phyloP scores from a whole-genome alignment of 2,888 invertebrate species.

The Melanotus villosus region DNA sequence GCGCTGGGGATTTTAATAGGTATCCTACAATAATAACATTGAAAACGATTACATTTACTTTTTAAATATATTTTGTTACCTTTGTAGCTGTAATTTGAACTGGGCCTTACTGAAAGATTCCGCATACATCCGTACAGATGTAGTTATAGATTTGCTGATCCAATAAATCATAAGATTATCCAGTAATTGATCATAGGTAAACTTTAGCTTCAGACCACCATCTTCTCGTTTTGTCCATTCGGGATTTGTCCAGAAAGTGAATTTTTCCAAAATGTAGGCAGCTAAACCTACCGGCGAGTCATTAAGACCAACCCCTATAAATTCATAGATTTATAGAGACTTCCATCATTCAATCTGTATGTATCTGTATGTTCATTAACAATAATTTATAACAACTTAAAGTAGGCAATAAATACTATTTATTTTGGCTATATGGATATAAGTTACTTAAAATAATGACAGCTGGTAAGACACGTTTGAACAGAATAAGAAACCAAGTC shows the following conservation, averaged over 20 bases:
- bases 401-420: too few relatives aligned
- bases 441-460: too few relatives aligned
- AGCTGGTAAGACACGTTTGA: too few relatives aligned
- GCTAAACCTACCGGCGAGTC: slow-evolving; percentile 90
- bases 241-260: slow-evolving; percentile 80
- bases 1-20: slow-evolving; percentile 80
- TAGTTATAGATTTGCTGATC: slow-evolving; percentile 80
- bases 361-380: too few relatives aligned
- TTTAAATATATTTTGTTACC: slow-evolving; percentile 46
- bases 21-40: slow-evolving; percentile 56
- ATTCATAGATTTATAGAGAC: too few relatives aligned
- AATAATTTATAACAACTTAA: too few relatives aligned
- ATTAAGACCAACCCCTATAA: slow-evolving; percentile 78
- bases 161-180: slow-evolving; percentile 91
- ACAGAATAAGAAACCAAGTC: too few relatives aligned
- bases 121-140: slow-evolving; percentile 82
- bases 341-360: too few relatives aligned
- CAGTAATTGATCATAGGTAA: slow-evolving; percentile 79
- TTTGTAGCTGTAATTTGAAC: slow-evolving; percentile 41
- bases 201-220: slow-evolving; percentile 78
- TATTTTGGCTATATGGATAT: too few relatives aligned
- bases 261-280: slow-evolving; percentile 92
- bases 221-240: slow-evolving; percentile 70
- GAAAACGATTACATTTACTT: background rate
- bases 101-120: slow-evolving; percentile 71